A percentile compares a stretch with the other conserved stretches of the same genome.
Conservation (phyloP, 2,797 vertebrate species). For the Falco columbarius region DNA sequence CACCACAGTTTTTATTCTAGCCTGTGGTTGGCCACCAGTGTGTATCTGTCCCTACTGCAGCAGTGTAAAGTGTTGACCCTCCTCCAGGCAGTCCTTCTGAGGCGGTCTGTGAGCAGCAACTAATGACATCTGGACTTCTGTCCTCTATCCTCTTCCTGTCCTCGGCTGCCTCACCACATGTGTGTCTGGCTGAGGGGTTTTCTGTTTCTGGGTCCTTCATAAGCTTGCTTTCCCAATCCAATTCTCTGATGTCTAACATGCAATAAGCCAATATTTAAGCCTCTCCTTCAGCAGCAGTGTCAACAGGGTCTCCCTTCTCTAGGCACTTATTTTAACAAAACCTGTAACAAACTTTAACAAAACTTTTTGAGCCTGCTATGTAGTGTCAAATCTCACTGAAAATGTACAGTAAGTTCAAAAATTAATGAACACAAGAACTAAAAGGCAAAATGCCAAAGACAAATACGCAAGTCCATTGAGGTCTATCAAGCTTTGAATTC, state of each 20-base stretch:
- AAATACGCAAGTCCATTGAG: neutral
- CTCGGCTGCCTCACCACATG: neutral
- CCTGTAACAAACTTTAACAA: neutral
- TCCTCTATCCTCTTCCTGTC: neutral
- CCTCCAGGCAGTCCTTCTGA: neutral
- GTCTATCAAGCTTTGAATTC: neutral
- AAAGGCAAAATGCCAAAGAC: neutral
- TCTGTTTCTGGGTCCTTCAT: neutral
- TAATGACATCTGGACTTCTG: neutral
- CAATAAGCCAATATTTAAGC: neutral
- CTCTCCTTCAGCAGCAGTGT: neutral
- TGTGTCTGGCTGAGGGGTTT: neutral
- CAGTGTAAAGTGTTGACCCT: neutral
- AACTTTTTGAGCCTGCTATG: neutral
- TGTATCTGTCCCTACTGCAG: neutral
- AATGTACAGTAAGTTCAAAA: neutral
- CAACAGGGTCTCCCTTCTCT: neutral
- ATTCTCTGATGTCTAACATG: neutral
- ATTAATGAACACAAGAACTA: neutral
- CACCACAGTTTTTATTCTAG: neutral
- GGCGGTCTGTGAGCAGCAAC: neutral
- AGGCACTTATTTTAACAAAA: neutral
- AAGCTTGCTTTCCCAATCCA: neutral
- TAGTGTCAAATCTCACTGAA: neutral
- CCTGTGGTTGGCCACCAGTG: accelerated